Percentiles rank a stretch among this genome's conserved stretches.
These are phyloP conservation scores for Ridgeia piscesae DNA, from an alignment of 1,140 invertebrate species.

Conservation along the genomic window DNA sequence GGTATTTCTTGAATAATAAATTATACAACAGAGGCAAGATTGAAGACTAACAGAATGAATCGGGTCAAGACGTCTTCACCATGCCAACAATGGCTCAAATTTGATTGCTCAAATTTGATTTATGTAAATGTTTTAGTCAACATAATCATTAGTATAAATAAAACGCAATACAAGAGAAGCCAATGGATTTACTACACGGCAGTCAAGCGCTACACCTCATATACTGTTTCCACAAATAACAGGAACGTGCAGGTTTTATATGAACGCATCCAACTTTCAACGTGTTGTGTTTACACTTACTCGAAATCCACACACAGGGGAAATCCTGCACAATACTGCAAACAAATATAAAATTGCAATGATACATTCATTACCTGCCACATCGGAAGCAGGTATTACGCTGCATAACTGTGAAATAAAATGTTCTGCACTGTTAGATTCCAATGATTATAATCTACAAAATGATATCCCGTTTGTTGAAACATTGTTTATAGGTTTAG, in stretches of 20 bases:
- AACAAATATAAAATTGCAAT: no score
- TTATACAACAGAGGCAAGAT: not conserved
- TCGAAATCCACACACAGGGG: not conserved
- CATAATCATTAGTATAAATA: no score
- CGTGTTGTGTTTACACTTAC: not conserved
- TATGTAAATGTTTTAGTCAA: not conserved
- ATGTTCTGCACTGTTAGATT: no score
- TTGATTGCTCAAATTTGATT: not conserved
- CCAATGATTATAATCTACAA: no score
- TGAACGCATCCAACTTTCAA: not conserved
- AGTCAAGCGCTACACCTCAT: not conserved
- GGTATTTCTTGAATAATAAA: not conserved
- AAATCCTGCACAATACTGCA: no score
- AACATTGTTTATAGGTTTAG: no score
- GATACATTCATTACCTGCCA: no score
- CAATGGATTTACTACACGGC: no score
- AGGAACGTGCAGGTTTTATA: not conserved
- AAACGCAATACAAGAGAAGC: no score
- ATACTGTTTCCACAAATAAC: not conserved
- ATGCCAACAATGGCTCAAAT: not conserved
- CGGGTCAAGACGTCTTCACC: not conserved
- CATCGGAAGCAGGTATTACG: no score
- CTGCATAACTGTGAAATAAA: no score
- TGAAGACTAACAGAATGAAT: not conserved
- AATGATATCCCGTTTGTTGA: no score